phyloP scores from a whole-genome alignment of 2,888 invertebrate genomes.

The Ganaspis brasiliensis region DNA sequence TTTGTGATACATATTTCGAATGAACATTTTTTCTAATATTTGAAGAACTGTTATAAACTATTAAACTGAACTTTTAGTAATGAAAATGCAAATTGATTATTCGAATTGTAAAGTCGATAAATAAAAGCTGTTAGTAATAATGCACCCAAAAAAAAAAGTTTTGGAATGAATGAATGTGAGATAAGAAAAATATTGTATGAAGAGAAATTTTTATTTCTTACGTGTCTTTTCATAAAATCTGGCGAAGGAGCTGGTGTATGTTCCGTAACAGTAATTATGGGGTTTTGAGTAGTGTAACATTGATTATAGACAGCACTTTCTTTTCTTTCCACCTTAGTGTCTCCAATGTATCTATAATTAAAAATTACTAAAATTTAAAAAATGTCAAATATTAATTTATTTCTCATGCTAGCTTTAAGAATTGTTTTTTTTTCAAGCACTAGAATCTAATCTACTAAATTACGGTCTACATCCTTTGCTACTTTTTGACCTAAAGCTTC shows the following conservation, averaged over 20 bases:
- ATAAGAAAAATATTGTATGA: too few relatives aligned
- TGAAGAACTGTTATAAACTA: too few relatives aligned
- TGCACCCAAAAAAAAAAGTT: too few relatives aligned
- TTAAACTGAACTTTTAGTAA: too few relatives aligned
- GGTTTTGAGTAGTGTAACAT: slow-evolving; percentile 88
- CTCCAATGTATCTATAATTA: slow-evolving; percentile 86
- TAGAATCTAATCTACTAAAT: slow-evolving; percentile 12
- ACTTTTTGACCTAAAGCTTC: neutral
- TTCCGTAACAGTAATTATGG: slow-evolving; percentile 98
- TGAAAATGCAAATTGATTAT: too few relatives aligned
- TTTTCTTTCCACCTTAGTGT: slow-evolving; percentile 85
- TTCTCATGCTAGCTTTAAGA: slow-evolving; percentile 7
- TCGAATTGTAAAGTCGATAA: too few relatives aligned
- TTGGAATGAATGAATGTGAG: too few relatives aligned
- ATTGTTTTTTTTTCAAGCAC: slow-evolving; percentile 26
- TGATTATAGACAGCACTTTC: slow-evolving; percentile 83
- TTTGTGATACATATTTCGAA: too few relatives aligned
- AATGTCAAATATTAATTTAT: neutral
- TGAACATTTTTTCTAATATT: slow-evolving; percentile 3
- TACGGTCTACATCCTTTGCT: slow-evolving; percentile 21
- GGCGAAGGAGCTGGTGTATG: slow-evolving; percentile 96
- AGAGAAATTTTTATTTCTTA: too few relatives aligned
- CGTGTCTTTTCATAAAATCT: slow-evolving; percentile 91
- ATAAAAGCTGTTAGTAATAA: too few relatives aligned
- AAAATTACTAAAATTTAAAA: slow-evolving; percentile 4